Conservation (phyloP, 2,888 invertebrate genomes). For the Stenichneumon culpator region DNA sequence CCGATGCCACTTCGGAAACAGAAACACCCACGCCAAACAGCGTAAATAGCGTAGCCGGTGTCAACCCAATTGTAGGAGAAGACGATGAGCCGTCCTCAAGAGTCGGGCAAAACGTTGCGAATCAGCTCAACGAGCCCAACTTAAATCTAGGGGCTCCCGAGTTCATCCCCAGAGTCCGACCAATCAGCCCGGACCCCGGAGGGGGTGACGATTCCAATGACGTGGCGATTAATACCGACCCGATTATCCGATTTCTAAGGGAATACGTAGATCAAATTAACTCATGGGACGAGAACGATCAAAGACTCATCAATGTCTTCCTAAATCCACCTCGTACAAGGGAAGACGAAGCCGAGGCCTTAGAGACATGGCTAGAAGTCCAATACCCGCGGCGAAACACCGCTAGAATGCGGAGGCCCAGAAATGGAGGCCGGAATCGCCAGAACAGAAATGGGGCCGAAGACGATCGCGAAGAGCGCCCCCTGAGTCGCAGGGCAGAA, state of each 20-base stretch:
- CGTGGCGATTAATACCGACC: not conserved
- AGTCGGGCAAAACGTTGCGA: not conserved
- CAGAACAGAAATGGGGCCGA: accelerated
- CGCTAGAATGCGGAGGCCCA: not conserved
- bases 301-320: no score
- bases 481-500: not conserved
- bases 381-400: no score
- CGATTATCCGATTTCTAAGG: not conserved
- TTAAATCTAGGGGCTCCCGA: not conserved
- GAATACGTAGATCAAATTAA: no score
- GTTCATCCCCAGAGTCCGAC: not conserved
- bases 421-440: not conserved
- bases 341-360: no score
- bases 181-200: not conserved
- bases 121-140: not conserved
- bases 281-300: no score
- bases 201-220: not conserved
- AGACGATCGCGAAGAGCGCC: no score
- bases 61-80: not conserved
- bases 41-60: no score
- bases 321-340: no score
- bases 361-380: no score
- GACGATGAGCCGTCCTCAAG: no score
- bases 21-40: no score
- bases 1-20: no score